phyloP scores from a whole-genome alignment of 1,140 invertebrate species.

The Streblospio benedicti region DNA sequence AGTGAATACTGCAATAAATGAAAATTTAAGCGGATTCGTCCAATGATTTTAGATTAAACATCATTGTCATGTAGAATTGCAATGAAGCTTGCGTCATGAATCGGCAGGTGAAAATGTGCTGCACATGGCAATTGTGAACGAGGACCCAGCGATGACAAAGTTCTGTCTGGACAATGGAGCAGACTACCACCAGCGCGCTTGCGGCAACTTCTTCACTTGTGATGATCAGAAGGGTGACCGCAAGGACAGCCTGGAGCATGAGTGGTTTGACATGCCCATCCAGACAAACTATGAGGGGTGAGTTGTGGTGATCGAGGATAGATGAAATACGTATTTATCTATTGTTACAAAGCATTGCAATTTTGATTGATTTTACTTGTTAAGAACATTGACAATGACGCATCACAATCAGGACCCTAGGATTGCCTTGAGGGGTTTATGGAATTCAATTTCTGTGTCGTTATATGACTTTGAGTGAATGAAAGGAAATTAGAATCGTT shows the following conservation, averaged over 20 bases:
- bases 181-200: constrained; percentile 72
- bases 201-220: constrained; percentile 91
- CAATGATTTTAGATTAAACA: too few relatives aligned
- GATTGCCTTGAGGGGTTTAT: too few relatives aligned
- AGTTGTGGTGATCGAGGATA: constrained; percentile 6
- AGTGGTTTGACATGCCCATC: constrained; percentile 75
- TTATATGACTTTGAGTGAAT: too few relatives aligned
- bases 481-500: too few relatives aligned
- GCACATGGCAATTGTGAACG: constrained; percentile 96
- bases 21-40: too few relatives aligned
- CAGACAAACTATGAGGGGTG: constrained; percentile 91
- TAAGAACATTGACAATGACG: too few relatives aligned
- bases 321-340: constrained; percentile 9
- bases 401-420: too few relatives aligned
- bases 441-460: too few relatives aligned
- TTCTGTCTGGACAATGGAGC: constrained; percentile 85
- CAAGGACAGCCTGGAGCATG: constrained; percentile 77
- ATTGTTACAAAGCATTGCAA: background rate
- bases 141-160: constrained; percentile 95
- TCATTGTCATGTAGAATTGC: too few relatives aligned
- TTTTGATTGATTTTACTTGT: too few relatives aligned
- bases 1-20: too few relatives aligned
- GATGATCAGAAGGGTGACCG: constrained; percentile 92
- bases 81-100: too few relatives aligned
- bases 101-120: constrained; percentile 51